Base-by-base conservation (phyloP, 2,888 invertebrate species). In the Sialis fuliginosa region DNA sequence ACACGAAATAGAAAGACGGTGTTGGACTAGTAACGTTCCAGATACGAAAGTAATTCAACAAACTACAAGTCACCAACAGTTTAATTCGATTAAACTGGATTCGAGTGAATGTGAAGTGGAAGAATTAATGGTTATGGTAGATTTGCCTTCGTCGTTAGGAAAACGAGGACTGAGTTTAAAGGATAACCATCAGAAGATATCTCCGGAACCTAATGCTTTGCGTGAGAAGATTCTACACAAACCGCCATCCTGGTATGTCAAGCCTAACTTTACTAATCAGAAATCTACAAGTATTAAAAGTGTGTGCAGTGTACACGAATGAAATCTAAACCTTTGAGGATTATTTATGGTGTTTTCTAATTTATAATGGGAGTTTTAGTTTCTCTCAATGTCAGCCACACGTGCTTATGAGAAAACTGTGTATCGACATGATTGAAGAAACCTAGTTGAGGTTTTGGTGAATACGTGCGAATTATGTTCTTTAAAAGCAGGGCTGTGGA, bases 51-150 rank as follows among this genome's bases (percentile, higher is more conserved):
- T 56, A 40, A 65, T 62, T 44, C 61, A 67, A 48, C 31, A 45
- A 43, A 45, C 48, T 39, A 43, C 45, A 32, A 49, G 47, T 10
- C 45, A 42, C 37, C 45, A 48, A 32, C 48, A 46, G 10, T 46
- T 48, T 10, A 44, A 33, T 30, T 44, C 48, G 12, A 9, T 48
- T 22, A 22, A 22, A 33, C 39, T 31, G n/a, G 51, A 54, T 34
- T 48, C 46, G 6, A 55, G 66, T 12, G 70, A 69, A 51, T 69
- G 70, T 37, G 68, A 68, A 7, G 69, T 70, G 6, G 71, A 72
- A 31, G 71, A 73, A 56, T 60, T 71, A n/a, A 60, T 72, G 45
- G 69, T 72, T 55, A 69, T 72, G 69, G 68, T 66, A 49, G 65
- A 70, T 48, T 53, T 55, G 51, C 68, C 68, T 46, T 67, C 62